phyloP scores from a whole-genome alignment of 1,140 invertebrate genomes.

The Dryas iulia region DNA sequence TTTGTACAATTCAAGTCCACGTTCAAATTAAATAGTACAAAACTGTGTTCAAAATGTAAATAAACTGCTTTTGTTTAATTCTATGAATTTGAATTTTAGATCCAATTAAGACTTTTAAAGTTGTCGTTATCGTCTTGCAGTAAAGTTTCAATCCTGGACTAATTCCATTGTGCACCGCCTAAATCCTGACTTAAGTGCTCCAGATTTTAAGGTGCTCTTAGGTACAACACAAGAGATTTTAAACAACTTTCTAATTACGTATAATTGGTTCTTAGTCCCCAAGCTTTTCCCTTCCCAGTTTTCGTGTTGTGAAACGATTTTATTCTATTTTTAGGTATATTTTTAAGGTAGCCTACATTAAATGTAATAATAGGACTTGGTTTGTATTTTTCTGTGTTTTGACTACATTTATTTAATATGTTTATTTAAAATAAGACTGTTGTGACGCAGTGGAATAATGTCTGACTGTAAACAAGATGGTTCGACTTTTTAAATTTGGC shows the following conservation, averaged over 20 bases:
- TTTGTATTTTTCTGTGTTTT: background rate
- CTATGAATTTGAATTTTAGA: constrained; percentile 3
- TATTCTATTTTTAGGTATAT: background rate
- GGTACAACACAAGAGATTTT: constrained; percentile 24
- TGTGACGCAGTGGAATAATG: no score
- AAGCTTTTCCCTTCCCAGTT: constrained; percentile 2
- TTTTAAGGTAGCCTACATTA: background rate
- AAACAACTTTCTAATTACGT: constrained; percentile 32
- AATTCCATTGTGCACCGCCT: constrained; percentile 28
- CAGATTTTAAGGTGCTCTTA: constrained; percentile 35
- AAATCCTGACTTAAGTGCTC: constrained; percentile 26
- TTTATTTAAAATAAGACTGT: no score
- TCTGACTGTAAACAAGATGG: background rate
- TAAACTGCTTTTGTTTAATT: background rate
- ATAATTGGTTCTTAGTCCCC: constrained; percentile 26
- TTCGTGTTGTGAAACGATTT: background rate
- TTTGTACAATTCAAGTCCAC: background rate
- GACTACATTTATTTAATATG: no score
- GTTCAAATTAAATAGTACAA: background rate
- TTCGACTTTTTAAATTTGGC: background rate
- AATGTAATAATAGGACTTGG: background rate
- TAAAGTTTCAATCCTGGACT: constrained; percentile 33
- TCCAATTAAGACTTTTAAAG: constrained; percentile 34
- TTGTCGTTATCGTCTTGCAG: constrained; percentile 27
- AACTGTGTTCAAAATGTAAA: background rate